A percentile compares a stretch with the other conserved stretches of the same genome.
phyloP scores from a whole-genome alignment of 2,113 vertebrate genomes.

The Calyptommatus sinebrachiatus region DNA sequence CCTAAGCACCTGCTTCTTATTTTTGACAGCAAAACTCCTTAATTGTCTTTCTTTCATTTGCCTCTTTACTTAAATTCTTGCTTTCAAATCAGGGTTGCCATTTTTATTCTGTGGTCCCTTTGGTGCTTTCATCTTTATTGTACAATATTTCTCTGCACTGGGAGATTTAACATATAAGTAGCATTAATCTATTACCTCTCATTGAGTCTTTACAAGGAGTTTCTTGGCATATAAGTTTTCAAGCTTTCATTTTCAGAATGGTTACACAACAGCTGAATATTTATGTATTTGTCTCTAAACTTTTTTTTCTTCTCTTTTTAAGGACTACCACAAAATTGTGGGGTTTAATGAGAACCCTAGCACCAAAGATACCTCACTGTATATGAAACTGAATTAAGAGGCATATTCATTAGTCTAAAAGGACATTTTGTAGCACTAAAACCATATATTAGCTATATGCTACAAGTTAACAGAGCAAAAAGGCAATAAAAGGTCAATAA shows the following conservation, averaged over 20 bases:
- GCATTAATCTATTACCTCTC: neutral
- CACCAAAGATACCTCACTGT: neutral
- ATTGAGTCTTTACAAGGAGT: neutral
- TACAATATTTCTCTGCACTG: neutral
- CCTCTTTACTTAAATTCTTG: too few species aligned
- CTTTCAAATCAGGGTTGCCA: too few species aligned
- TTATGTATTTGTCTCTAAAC: neutral
- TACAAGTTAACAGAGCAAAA: too few species aligned
- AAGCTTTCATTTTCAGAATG: neutral
- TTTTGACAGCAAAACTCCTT: too few species aligned
- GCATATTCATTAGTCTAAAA: neutral
- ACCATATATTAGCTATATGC: too few species aligned
- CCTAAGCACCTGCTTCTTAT: neutral
- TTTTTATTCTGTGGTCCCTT: too few species aligned
- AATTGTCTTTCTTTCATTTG: too few species aligned
- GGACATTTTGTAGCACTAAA: too few species aligned
- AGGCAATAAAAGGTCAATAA: too few species aligned
- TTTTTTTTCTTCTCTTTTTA: neutral
- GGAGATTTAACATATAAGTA: neutral
- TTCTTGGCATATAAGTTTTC: neutral
- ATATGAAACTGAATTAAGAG: neutral
- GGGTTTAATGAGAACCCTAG: neutral
- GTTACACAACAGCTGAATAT: neutral
- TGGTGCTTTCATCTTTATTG: too few species aligned
- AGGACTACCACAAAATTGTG: neutral